Percentiles rank a stretch among this genome's conserved stretches.
These are phyloP conservation scores for Pissodes strobi DNA, from an alignment of 1,140 invertebrate genomes.

Conservation along the genomic window DNA sequence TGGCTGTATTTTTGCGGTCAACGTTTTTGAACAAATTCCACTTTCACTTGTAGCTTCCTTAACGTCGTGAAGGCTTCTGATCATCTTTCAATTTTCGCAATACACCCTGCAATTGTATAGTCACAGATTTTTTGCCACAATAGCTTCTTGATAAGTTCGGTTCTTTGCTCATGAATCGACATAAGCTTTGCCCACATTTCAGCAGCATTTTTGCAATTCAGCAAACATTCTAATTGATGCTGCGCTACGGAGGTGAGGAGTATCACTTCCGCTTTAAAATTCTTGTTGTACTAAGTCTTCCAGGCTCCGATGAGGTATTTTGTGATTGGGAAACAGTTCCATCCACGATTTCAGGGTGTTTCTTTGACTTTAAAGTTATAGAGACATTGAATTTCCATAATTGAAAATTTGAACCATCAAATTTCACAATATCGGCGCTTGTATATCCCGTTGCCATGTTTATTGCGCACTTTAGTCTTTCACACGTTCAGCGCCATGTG, in stretches of 20 bases:
- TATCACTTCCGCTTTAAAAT: slow-evolving; percentile 37
- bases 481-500: no score
- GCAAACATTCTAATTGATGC: slow-evolving; percentile 45
- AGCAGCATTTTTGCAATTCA: slow-evolving; percentile 45
- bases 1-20: not conserved
- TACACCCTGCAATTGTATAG: not conserved
- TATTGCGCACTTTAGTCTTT: no score
- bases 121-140: not conserved
- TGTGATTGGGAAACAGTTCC: not conserved
- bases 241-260: slow-evolving; percentile 41
- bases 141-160: not conserved
- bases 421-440: no score
- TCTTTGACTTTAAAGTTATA: slow-evolving; percentile 2
- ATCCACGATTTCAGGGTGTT: not conserved
- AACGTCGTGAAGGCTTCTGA: slow-evolving; percentile 12
- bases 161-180: slow-evolving; percentile 51
- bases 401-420: no score
- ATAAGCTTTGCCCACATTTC: slow-evolving; percentile 52
- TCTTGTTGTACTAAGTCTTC: slow-evolving; percentile 28
- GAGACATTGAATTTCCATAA: slow-evolving; percentile 5
- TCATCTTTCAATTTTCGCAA: slow-evolving; percentile 18
- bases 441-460: no score
- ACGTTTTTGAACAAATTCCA: slow-evolving; percentile 37
- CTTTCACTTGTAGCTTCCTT: slow-evolving; percentile 1
- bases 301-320: slow-evolving; percentile 7